A percentile compares a stretch with the other conserved stretches of the same genome.
These are phyloP conservation scores for Himantopus leucocephalus DNA, from an alignment of 2,113 vertebrate genomes.

Conservation along the genomic window DNA sequence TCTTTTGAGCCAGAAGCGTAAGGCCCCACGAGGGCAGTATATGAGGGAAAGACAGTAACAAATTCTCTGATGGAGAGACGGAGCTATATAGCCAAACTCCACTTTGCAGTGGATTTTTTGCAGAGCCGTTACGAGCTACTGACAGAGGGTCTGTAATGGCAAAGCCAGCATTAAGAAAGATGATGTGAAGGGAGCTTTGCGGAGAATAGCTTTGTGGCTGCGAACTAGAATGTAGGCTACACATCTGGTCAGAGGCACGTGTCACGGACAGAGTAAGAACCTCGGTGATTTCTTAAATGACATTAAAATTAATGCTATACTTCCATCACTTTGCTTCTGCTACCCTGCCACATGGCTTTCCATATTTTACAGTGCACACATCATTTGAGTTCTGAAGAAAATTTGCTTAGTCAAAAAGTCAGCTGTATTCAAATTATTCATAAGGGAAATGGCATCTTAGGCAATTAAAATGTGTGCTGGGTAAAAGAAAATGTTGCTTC, in stretches of 20 bases:
- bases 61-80: not conserved
- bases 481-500: constrained; percentile 48
- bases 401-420: constrained; percentile 65
- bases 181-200: not conserved
- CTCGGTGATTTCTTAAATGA: constrained; percentile 8
- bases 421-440: constrained; percentile 71
- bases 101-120: not conserved
- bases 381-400: constrained; percentile 64
- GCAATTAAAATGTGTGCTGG: constrained; percentile 57
- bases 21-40: not conserved
- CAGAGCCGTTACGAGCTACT: not conserved
- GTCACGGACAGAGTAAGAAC: not conserved
- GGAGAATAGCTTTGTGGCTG: not conserved
- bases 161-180: not conserved
- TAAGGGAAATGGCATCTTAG: constrained; percentile 64
- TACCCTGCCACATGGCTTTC: constrained; percentile 44
- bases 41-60: not conserved
- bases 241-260: not conserved
- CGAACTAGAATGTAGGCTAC: not conserved
- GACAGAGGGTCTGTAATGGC: not conserved
- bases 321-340: constrained; percentile 56
- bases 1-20: not conserved
- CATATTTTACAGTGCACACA: constrained; percentile 63
- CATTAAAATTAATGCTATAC: constrained; percentile 57
- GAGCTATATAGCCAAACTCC: not conserved